These are phyloP conservation scores for Synanthedon andrenaeformis DNA, from an alignment of 2,888 invertebrate genomes.

Conservation along the genomic window DNA sequence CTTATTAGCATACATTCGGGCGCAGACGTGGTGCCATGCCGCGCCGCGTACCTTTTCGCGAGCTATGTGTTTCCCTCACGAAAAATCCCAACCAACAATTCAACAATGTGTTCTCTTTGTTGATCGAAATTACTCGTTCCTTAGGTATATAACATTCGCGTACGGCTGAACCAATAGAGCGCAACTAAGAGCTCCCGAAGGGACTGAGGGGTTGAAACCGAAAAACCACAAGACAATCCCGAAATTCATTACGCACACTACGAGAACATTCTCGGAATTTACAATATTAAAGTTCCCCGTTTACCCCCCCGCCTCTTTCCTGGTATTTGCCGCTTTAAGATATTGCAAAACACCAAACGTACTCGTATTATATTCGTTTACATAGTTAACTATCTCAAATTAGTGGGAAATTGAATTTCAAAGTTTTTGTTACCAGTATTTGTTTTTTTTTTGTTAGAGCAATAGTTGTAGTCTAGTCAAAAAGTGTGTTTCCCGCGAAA, in stretches of 20 bases:
- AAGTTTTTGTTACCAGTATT: too few species aligned
- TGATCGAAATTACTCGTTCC: conserved; percentile 16
- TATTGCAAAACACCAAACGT: conserved; percentile 33
- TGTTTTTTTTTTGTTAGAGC: too few species aligned
- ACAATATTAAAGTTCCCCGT: conserved; percentile 63
- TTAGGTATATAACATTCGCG: conserved; percentile 25
- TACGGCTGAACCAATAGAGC: conserved; percentile 27
- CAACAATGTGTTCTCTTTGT: conserved; percentile 12
- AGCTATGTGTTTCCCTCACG: conserved; percentile 23
- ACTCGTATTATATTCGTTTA: conserved; percentile 25
- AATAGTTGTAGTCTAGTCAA: too few species aligned
- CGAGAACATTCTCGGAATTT: conserved; percentile 62
- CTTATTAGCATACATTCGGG: conserved; percentile 57
- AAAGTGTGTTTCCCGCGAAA: too few species aligned
- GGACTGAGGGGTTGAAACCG: conserved; percentile 40
- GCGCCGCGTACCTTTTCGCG: conserved; percentile 27
- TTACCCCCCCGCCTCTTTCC: conserved; percentile 19
- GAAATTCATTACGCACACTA: conserved; percentile 65
- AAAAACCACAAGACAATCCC: conserved; percentile 66
- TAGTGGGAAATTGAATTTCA: conserved; percentile 15
- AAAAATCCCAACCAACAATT: conserved; percentile 29
- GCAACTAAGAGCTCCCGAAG: conserved; percentile 35
- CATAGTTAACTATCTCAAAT: conserved; percentile 42
- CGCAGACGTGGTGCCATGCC: conserved; percentile 38
- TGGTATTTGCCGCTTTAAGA: conserved; percentile 15